Evolutionary conservation across 2,113 vertebrate genomes (phyloP).

Genomic region (Phalacrocorax aristotelis): DNA sequence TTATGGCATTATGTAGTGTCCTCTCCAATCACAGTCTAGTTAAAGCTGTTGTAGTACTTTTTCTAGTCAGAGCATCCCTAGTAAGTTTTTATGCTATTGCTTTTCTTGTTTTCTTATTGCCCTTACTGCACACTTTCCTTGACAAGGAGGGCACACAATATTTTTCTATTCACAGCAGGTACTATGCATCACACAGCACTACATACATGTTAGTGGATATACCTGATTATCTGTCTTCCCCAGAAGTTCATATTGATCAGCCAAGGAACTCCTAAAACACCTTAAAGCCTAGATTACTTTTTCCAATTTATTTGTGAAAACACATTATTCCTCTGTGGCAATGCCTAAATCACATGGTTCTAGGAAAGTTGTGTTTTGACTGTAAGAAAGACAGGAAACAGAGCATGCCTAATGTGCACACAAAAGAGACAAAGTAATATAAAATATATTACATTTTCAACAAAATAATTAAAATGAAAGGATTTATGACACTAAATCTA

Average conservation of each 20-base stretch:
- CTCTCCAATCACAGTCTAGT: neutral
- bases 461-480: neutral
- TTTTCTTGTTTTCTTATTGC: neutral
- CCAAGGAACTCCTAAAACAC: neutral
- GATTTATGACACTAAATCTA: neutral
- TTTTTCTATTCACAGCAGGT: neutral
- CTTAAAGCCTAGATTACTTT: neutral
- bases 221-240: neutral
- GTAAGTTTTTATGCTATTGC: neutral
- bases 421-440: neutral
- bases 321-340: neutral
- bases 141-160: neutral
- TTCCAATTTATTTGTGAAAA: conserved; percentile 1
- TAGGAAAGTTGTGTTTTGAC: neutral
- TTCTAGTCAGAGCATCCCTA: neutral
- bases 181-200: neutral
- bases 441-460: neutral
- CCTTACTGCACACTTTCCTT: neutral
- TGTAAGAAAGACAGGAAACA: neutral
- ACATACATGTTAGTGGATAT: neutral
- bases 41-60: neutral
- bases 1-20: neutral
- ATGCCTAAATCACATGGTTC: neutral
- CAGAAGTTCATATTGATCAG: neutral
- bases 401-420: neutral